Evolutionary conservation across 2,797 vertebrate species (phyloP), one percentile per base, ranked within the genome.

Genomic region (Helostoma temminkii): DNA sequence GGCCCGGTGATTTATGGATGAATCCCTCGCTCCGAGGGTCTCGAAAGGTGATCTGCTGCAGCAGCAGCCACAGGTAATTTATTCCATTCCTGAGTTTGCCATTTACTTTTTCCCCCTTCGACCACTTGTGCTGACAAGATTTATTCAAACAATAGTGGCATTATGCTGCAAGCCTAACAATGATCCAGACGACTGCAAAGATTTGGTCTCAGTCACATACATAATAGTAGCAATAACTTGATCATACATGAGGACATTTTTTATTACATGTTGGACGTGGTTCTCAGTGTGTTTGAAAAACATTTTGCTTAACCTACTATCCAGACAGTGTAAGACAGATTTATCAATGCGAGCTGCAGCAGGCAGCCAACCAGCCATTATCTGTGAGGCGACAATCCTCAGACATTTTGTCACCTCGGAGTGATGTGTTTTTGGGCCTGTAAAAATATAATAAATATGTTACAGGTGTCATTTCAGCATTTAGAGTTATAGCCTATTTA

Each of bases 1-100:
- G 67, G 37, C 36, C 43, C 45, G 60, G 69, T 91, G 89, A 91
- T 91, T 93, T 90, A 90, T 88, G 80, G 86, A 91, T 73, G 80
- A 86, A 49, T 80, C 78, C 60, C 62, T 74, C 28, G n/a, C 79
- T 80, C 58, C 9, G 67, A 58, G 83, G 83, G 63, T 90, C 85
- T 81, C 45, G 58, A 89, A 88, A 93, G 90, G 87, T 90, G 87
- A 89, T 84, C 75, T 46, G 79, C 57, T 54, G 74, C 73, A 66
- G 75, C 84, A 62, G 59, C 73, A 77, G 76, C 59, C 64, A 58
- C 79, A 83, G 79, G 84, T 93, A 86, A 93, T 93, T 86, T 87
- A 93, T 93, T 91, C 77, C 66, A 53, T 80, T 84, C 66, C 74
- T 78, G 77, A 85, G 71, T 82, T 88, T 80, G 75, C 77, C 83